These are phyloP conservation scores for Dicranocentrus wangi DNA, from an alignment of 2,888 invertebrate species.

Conservation along the genomic window DNA sequence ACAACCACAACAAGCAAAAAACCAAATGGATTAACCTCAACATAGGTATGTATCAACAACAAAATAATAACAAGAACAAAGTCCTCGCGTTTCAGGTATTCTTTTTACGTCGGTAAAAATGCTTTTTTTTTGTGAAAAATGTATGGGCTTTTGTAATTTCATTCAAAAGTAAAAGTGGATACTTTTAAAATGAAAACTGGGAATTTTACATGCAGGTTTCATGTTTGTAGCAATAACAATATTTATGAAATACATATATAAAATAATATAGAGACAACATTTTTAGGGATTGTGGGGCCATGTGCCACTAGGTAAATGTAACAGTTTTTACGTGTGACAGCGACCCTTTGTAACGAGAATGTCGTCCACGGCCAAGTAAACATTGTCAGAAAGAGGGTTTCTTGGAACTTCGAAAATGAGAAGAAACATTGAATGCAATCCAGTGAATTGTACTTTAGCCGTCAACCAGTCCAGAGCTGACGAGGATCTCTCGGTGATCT, in stretches of 20 bases:
- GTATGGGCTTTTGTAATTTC: too few species aligned
- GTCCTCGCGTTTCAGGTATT: too few species aligned
- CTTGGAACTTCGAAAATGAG: conserved; percentile 71
- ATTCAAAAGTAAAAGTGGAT: too few species aligned
- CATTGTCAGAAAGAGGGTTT: conserved; percentile 69
- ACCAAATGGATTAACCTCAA: conserved; percentile 2
- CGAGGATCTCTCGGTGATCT: conserved; percentile 68
- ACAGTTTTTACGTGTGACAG: conserved; percentile 71
- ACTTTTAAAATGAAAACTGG: too few species aligned
- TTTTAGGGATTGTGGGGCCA: too few species aligned
- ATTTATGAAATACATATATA: too few species aligned
- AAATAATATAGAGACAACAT: too few species aligned
- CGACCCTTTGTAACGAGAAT: conserved; percentile 72
- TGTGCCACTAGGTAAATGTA: too few species aligned
- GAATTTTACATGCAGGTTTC: too few species aligned
- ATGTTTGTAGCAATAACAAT: too few species aligned
- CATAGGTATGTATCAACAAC: neutral
- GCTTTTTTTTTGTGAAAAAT: too few species aligned
- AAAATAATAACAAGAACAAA: conserved; percentile 8
- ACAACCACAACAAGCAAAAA: conserved; percentile 3
- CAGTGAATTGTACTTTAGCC: conserved; percentile 71
- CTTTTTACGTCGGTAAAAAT: too few species aligned
- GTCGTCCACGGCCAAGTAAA: conserved; percentile 72
- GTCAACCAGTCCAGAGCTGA: conserved; percentile 71
- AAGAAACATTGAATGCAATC: conserved; percentile 71